A percentile compares a stretch with the other conserved stretches of the same genome.
phyloP scores from a whole-genome alignment of 2,888 invertebrate species.

The Halictus quadricinctus region DNA sequence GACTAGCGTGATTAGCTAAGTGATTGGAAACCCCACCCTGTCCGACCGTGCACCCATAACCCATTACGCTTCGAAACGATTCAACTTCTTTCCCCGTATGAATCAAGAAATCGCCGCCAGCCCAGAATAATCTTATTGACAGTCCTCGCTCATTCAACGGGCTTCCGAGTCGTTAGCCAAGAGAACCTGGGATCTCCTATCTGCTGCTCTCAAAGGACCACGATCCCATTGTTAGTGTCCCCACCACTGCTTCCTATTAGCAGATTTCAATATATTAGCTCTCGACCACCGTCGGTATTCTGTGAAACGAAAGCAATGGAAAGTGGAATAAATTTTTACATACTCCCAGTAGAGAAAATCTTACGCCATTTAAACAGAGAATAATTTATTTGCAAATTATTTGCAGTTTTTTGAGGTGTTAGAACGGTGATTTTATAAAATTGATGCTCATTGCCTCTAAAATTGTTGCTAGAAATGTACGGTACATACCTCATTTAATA shows the following conservation, averaged over 20 bases:
- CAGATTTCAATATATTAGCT: not conserved
- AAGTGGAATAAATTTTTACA: not conserved
- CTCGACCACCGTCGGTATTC: not conserved
- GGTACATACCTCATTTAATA: no score
- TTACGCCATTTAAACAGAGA: not conserved
- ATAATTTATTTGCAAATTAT: not conserved
- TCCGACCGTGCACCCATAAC: slow-evolving; percentile 54
- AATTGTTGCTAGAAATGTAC: no score
- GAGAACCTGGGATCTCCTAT: not conserved
- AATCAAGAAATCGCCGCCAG: slow-evolving; percentile 29
- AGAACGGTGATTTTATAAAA: no score
- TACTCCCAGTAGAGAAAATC: not conserved
- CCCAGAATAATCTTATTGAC: slow-evolving; percentile 38
- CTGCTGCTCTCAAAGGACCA: not conserved
- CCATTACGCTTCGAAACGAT: slow-evolving; percentile 52
- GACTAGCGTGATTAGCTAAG: slow-evolving; percentile 78
- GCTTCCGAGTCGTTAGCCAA: slow-evolving; percentile 26
- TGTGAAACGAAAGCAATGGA: not conserved
- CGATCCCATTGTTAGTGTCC: not conserved
- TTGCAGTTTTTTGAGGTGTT: not conserved
- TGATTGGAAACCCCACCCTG: slow-evolving; percentile 76
- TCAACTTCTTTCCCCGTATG: slow-evolving; percentile 42
- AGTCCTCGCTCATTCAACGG: slow-evolving; percentile 11
- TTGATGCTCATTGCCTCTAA: no score
- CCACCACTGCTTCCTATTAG: not conserved